A percentile compares a stretch with the other conserved stretches of the same genome.
Conservation (phyloP, 2,113 vertebrate genomes). For the Nipponia nippon region DNA sequence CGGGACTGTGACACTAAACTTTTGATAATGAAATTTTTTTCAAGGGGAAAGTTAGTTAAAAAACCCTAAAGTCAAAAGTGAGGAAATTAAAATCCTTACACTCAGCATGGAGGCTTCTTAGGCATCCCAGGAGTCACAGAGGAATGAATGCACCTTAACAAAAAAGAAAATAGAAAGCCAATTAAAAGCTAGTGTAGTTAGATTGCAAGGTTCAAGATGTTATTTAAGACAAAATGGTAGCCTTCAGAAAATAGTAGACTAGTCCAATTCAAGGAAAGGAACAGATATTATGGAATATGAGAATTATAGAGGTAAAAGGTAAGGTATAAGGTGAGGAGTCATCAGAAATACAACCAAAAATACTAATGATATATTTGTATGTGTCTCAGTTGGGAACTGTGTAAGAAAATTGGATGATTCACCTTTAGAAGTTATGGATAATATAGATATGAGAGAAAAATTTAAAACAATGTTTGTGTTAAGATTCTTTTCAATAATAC, state of each 20-base stretch:
- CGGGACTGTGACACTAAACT: conserved; percentile 47
- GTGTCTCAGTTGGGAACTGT: not conserved
- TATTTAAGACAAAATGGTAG: not conserved
- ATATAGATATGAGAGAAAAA: not conserved
- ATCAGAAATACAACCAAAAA: not conserved
- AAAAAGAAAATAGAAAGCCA: conserved; percentile 32
- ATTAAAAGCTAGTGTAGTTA: not conserved
- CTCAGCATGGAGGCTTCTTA: conserved; percentile 65
- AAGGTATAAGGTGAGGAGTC: not conserved
- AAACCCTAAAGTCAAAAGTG: conserved; percentile 41
- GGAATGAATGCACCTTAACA: conserved; percentile 60
- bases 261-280: not conserved
- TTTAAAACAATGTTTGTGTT: not conserved
- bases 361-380: not conserved
- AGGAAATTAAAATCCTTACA: conserved; percentile 67
- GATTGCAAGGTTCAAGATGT: not conserved
- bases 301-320: not conserved
- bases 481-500: not conserved
- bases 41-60: conserved; percentile 29
- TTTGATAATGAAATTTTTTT: conserved; percentile 56
- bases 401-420: not conserved
- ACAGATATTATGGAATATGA: not conserved
- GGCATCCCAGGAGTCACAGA: conserved; percentile 56
- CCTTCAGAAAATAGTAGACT: conserved; percentile 3
- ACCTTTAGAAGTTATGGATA: not conserved